Percentiles rank a stretch among this genome's conserved stretches.
These are phyloP conservation scores for Malurus alboscapulatus DNA, from an alignment of 2,113 vertebrate genomes.

Conservation along the genomic window DNA sequence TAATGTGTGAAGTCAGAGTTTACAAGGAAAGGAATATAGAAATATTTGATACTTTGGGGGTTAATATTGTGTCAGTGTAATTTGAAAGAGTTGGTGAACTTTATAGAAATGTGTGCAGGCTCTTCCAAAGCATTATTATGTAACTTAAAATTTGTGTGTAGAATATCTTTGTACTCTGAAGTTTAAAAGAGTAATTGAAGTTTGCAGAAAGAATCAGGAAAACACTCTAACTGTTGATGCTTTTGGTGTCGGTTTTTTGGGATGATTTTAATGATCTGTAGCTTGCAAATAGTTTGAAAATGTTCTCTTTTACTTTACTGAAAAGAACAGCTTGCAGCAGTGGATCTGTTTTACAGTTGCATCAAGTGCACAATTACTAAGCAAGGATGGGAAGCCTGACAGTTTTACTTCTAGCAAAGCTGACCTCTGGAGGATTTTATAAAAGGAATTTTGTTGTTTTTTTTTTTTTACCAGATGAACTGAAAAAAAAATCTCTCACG, in stretches of 20 bases:
- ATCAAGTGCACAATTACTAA: not conserved
- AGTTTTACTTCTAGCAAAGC: not conserved
- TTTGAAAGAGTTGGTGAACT: not conserved
- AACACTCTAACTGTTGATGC: not conserved
- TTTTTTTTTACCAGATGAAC: not conserved
- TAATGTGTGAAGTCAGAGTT: not conserved
- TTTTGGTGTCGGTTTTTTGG: not conserved
- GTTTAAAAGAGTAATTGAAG: slow-evolving; percentile 25
- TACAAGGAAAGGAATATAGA: not conserved
- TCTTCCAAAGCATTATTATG: not conserved
- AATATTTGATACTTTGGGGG: not conserved
- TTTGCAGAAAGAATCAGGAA: not conserved
- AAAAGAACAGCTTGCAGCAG: slow-evolving; percentile 18
- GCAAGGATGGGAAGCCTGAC: not conserved
- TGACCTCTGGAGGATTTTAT: not conserved
- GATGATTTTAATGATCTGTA: slow-evolving; percentile 17
- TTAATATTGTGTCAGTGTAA: not conserved
- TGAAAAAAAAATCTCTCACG: not conserved
- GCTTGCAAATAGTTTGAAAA: slow-evolving; percentile 4
- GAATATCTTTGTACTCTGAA: not conserved
- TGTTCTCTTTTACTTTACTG: not conserved
- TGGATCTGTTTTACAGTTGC: not conserved
- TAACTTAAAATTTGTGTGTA: not conserved
- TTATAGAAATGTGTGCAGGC: not conserved
- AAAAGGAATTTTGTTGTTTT: not conserved